phyloP scores from a whole-genome alignment of 2,797 vertebrate species.

The Xenops minutus region DNA sequence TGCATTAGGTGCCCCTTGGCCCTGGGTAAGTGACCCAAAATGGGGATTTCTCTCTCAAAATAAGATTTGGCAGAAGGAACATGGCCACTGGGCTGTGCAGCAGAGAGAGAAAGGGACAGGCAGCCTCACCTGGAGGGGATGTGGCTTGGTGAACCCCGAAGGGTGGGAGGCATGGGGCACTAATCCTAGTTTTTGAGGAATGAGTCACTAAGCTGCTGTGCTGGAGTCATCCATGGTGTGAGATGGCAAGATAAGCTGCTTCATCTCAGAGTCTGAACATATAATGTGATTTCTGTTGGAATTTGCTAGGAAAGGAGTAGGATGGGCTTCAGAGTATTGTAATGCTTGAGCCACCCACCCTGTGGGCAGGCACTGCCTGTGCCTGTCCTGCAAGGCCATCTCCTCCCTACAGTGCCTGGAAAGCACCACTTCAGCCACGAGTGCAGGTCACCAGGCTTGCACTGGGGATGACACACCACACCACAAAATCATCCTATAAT shows the following conservation, averaged over 20 bases:
- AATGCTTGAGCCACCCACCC: background rate
- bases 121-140: background rate
- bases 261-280: background rate
- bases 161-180: rapidly evolving
- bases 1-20: background rate
- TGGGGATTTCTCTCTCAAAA: background rate
- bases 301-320: background rate
- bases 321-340: background rate
- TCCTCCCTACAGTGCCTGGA: rapidly evolving
- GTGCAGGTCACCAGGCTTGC: background rate
- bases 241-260: background rate
- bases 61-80: background rate
- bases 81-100: background rate
- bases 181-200: background rate
- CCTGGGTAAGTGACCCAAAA: background rate
- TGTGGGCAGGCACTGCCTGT: background rate
- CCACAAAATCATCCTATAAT: background rate
- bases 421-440: background rate
- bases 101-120: background rate
- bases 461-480: background rate
- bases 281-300: background rate
- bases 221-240: background rate
- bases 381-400: background rate
- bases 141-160: rapidly evolving
- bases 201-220: constrained; percentile 36